Conservation (phyloP, 2,888 invertebrate genomes). For the Argyra leucocephala region DNA sequence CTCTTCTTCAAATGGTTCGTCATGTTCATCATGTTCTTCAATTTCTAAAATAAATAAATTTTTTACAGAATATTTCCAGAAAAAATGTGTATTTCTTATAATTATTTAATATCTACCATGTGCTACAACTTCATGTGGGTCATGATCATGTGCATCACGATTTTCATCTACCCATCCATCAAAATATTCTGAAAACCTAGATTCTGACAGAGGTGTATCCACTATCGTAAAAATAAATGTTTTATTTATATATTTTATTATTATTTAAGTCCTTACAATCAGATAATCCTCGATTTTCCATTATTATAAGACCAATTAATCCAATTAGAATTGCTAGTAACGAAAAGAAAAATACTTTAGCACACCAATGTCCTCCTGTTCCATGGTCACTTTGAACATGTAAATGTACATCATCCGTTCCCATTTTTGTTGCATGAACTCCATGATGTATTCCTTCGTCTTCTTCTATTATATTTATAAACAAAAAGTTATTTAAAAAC, state of each 20-base stretch:
- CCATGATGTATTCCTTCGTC: constrained; percentile 40
- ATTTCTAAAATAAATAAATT: constrained; percentile 25
- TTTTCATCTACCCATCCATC: constrained; percentile 63
- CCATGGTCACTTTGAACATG: constrained; percentile 67
- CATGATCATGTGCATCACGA: constrained; percentile 33
- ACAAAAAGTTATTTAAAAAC: too few species aligned
- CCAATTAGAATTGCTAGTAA: constrained; percentile 61
- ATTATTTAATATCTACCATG: constrained; percentile 19
- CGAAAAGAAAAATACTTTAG: constrained; percentile 71
- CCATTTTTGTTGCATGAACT: constrained; percentile 41
- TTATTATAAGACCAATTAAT: constrained; percentile 66
- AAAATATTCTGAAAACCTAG: constrained; percentile 63
- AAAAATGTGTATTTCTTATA: background rate
- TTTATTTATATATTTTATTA: constrained; percentile 5
- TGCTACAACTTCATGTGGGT: constrained; percentile 35
- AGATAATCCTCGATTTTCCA: constrained; percentile 67
- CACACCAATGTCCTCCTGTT: constrained; percentile 75
- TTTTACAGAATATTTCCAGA: constrained; percentile 24
- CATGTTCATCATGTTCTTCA: constrained; percentile 37
- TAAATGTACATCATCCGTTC: constrained; percentile 63
- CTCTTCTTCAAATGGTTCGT: constrained; percentile 33
- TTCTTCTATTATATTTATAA: constrained; percentile 27
- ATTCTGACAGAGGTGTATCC: constrained; percentile 53
- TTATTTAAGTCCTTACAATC: constrained; percentile 56
- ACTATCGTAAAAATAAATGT: constrained; percentile 37